Percentiles rank a stretch among this genome's conserved stretches.
Evolutionary conservation across 2,797 vertebrate genomes (phyloP).

Genomic region (Saxicola maurus): DNA sequence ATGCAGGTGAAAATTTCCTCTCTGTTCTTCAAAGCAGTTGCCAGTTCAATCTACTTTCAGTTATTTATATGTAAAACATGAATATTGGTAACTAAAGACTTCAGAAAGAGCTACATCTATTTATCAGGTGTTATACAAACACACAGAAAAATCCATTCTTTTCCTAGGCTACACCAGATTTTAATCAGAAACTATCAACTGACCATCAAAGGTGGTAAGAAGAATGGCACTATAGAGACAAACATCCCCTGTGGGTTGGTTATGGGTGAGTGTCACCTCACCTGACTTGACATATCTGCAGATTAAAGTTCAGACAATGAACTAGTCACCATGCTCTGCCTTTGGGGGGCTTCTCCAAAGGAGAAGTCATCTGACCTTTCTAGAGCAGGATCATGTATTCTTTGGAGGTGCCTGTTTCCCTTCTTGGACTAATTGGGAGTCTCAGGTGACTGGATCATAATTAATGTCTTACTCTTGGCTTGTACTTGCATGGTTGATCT

Average conservation of each 20-base stretch:
- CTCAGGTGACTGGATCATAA: conserved; percentile 11
- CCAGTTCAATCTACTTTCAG: neutral
- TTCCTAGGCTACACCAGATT: neutral
- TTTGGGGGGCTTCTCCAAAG: neutral
- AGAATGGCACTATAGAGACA: neutral
- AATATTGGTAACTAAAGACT: neutral
- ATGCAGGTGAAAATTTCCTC: neutral
- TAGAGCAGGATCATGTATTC: neutral
- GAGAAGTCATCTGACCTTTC: neutral
- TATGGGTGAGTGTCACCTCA: neutral
- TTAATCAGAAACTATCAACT: neutral
- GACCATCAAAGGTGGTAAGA: neutral
- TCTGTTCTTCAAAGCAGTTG: neutral
- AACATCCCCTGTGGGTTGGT: neutral
- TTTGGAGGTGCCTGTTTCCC: neutral
- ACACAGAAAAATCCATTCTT: neutral
- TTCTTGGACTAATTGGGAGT: neutral
- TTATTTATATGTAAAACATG: neutral
- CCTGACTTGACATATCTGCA: neutral
- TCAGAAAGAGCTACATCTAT: neutral
- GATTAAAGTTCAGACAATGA: neutral
- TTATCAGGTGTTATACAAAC: neutral
- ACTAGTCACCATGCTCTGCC: neutral
- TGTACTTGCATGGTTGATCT: neutral
- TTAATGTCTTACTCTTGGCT: conserved; percentile 4